Percentiles rank a stretch among this genome's conserved stretches.
Conservation (phyloP, 2,888 invertebrate species). For the Diaperis boleti region DNA sequence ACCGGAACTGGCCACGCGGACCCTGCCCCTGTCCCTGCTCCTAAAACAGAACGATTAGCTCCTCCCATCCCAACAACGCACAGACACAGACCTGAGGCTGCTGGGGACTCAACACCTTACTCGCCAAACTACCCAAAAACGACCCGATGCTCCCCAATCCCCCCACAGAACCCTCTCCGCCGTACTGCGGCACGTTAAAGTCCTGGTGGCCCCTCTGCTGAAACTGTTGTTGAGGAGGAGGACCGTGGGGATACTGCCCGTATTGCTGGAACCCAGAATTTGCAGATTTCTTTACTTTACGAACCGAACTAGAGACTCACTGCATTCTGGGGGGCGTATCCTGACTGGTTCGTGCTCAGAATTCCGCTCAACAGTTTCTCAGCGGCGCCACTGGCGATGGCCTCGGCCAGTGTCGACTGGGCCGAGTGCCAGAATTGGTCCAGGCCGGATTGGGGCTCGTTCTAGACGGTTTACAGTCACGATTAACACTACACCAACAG, state of each 20-base stretch:
- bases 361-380: conserved; percentile 60
- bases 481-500: conserved; percentile 8
- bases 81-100: conserved; percentile 4
- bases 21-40: conserved; percentile 38
- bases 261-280: conserved; percentile 57
- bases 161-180: conserved; percentile 58
- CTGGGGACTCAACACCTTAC: conserved; percentile 54
- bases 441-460: conserved; percentile 55
- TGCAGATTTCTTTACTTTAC: no score
- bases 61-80: neutral
- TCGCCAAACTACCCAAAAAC: conserved; percentile 58
- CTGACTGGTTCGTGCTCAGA: conserved; percentile 51
- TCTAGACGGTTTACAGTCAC: conserved; percentile 10
- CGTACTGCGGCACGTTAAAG: conserved; percentile 47
- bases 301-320: no score
- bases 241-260: conserved; percentile 55
- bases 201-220: conserved; percentile 35
- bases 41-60: conserved; percentile 8
- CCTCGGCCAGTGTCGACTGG: conserved; percentile 64
- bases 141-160: conserved; percentile 62
- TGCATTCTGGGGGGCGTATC: conserved; percentile 57
- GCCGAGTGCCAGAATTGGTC: conserved; percentile 63
- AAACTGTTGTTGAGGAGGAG: conserved; percentile 47
- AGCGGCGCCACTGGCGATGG: conserved; percentile 63
- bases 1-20: conserved; percentile 10